Base-by-base conservation (phyloP, 23 tunicate species). In the Halocynthia aurantium region DNA sequence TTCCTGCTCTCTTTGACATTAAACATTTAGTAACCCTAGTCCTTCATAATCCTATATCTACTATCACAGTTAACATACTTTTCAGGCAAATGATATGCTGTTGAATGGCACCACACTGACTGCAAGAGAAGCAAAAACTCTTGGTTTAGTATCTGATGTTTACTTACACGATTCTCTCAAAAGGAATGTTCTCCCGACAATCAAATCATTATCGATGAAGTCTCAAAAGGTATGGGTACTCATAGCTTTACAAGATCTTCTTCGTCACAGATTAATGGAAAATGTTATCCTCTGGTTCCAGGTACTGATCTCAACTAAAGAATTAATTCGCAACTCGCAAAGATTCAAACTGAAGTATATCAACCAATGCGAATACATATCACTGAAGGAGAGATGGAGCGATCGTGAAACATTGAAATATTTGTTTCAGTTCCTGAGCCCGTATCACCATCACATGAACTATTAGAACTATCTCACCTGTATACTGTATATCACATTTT, bases 101-200 rank as follows among this genome's bases (percentile, higher is more conserved):
- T 12, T 89, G 58, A 83, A 89, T 53, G 85, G 88, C 7, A 71
- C 52, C 17, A 52, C 60, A 44, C 54, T 89, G 20, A 84, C 96
- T 21, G 88, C 88, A 8, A 49, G 57, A 7, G 87, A 89, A 60
- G 96, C 96, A 6, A 89, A 89, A 76, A 17, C 69, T 9, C 18
- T 67, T 0, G 96, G 96, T n/a, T 67, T 89, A 71, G 88, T 89
- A 0, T 84, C 96, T 53, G 88, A 80, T 73, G 85, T 89, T 20
- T 89, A 80, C 69, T 74, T 70, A 6, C 96, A 89, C 52, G 96
- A 89, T 53, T 17, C 73, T 5, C 69, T 89, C 7, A 75, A 80
- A 69, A 72, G 70, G 71, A 83, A 89, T 51, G 82, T 83, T 7
- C 31, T 83, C 68, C 73, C 96, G 52, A 52, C 58, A 8, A 63